Evolutionary conservation across 2,888 invertebrate genomes (phyloP), one percentile per base, ranked within the genome.

Genomic region (Drosophila longiperda): DNA sequence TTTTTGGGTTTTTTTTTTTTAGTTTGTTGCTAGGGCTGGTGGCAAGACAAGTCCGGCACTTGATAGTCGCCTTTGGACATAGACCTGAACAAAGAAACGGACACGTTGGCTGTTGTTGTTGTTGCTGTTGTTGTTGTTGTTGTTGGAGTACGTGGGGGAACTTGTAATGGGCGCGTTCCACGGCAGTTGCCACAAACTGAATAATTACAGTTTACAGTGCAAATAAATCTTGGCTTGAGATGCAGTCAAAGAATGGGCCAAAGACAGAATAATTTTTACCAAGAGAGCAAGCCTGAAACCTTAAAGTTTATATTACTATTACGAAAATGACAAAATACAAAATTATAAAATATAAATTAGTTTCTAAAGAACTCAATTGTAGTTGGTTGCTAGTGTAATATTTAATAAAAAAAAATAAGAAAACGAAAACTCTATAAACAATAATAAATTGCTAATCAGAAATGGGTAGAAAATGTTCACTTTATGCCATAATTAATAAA

Each of bases 171-270:
- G 66, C 82, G 73, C 84, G 78, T 82, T 84, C 78, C 85, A 82
- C 80, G 72, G 88, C 80, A 75, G 79, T 75, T 75, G 70, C 79
- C 70, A 55, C 79, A 88, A 83, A 83, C 83, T 88, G 87, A 89
- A 87, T 89, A 89, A 90, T 90, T 89, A 83, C 89, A 81, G 80
- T 75, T 90, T 89, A 83, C 89, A 81, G 80, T 75, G 79, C 75
- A 83, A 87, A 89, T 89, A 90, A 85, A 88, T 89, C 88, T 83
- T 80, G 65, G 66, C 60, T 42, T 57, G 55, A 50, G 55, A 50
- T 59, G 62, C 73, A 50, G 50, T 57, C 61, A 23, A 42, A 23
- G 59, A 53, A 42, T 53, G 60, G 58, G 48, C 54, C 36, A 66
- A 42, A 58, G 66, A 64, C 66, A 61, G 61, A 20, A 45, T 54